Percentiles rank a stretch among this genome's conserved stretches.
Evolutionary conservation across 2,797 vertebrate genomes (phyloP).

Genomic region (Eulemur mongoz): DNA sequence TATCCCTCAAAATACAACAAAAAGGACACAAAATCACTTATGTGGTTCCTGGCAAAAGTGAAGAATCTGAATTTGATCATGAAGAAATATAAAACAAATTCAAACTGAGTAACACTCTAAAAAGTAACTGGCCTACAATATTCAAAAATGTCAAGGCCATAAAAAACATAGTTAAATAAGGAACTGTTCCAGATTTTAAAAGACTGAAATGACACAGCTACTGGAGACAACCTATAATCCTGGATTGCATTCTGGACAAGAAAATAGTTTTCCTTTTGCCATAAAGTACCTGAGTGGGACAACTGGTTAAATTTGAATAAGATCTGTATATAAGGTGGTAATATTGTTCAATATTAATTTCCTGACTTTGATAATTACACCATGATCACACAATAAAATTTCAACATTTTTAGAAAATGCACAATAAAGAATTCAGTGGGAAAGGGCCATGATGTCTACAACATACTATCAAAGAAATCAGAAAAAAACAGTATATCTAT

Average conservation of each 20-base stretch:
- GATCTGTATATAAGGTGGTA: background rate
- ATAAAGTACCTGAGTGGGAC: background rate
- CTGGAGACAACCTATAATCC: background rate
- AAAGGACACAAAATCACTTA: background rate
- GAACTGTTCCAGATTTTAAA: no score
- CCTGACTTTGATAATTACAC: background rate
- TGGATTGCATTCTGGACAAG: background rate
- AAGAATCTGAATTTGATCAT: background rate
- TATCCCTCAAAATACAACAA: background rate
- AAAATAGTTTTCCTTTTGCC: background rate
- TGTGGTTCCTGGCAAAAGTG: background rate
- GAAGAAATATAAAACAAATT: background rate
- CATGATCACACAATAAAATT: background rate
- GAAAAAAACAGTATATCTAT: background rate
- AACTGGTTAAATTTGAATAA: background rate
- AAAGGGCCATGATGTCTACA: background rate
- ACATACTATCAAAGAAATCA: background rate
- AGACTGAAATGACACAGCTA: background rate
- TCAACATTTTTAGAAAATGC: background rate
- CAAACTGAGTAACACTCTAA: background rate
- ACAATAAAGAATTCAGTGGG: background rate
- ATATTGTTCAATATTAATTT: background rate
- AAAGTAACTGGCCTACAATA: background rate
- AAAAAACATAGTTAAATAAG: background rate
- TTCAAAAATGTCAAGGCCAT: background rate